Base-by-base conservation (phyloP, 2,113 vertebrate species). In the Porphyrio hochstetteri region DNA sequence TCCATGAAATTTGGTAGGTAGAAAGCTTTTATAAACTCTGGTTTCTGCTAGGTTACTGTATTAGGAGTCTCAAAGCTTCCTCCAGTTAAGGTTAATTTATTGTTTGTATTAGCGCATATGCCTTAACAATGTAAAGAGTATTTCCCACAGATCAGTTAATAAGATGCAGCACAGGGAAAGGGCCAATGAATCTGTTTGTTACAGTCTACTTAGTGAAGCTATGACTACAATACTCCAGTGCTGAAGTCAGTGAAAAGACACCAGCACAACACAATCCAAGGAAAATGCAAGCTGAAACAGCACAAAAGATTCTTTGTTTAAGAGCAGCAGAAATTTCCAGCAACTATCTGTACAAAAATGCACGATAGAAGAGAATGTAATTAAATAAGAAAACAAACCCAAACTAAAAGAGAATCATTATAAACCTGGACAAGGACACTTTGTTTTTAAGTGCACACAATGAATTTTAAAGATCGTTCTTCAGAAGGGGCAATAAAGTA, bases 381-480 rank as follows among this genome's bases (percentile, higher is more conserved):
- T 97, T 97, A 98, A 98, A 98, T 97, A 96, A 97, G 95, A 97
- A 97, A 97, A 92, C 88, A 96, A 97, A 97, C 78, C 82, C 71
- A 94, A 96, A 92, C 81, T 96, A 96, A 97, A 96, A 98, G 91
- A 95, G 94, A 95, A 97, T 96, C 92, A 93, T 97, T 97, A 96
- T 94, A 96, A 96, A 96, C 68, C 70, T 95, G 92, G 77, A 97
- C 94, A 98, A 97, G 95, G 93, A 94, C 94, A 97, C 76, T 97
- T 98, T 97, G 95, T 97, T 98, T 96, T 97, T 95, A 97, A 98
- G 93, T 87, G 78, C 85, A 93, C 85, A 97, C 86, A 96, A 97
- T 97, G 97, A 97, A 97, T 98, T 97, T 98, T 97, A 97, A 98
- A 96, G 95, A 96, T 96, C 84, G 97, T 97, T 97, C 95, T 95